Evolutionary conservation across 2,888 invertebrate species (phyloP).

Genomic region (Rhingia campestris): DNA sequence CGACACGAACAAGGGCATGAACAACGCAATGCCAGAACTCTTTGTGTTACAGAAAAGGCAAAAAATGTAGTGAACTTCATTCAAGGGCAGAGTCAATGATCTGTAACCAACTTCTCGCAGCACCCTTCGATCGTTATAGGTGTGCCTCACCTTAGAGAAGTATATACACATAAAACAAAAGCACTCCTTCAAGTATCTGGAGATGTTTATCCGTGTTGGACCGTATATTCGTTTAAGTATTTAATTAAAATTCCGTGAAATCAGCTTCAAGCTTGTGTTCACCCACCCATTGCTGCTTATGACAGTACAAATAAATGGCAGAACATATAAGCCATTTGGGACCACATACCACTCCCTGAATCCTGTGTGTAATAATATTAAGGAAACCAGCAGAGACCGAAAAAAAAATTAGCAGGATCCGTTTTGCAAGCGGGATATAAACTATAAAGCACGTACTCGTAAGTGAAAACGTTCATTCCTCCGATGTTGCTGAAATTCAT

Average conservation of each 20-base stretch:
- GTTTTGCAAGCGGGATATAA: constrained; percentile 19
- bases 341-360: constrained; percentile 4
- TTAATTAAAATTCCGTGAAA: constrained; percentile 47
- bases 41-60: too few species aligned
- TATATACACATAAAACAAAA: too few species aligned
- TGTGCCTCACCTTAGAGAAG: too few species aligned
- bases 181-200: too few species aligned
- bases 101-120: too few species aligned
- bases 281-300: neutral
- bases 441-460: neutral
- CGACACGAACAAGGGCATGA: too few species aligned
- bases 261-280: neutral
- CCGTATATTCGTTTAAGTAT: neutral
- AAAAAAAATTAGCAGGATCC: constrained; percentile 19
- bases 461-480: constrained; percentile 14
- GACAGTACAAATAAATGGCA: constrained; percentile 7
- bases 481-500: constrained; percentile 7
- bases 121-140: too few species aligned
- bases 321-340: constrained; percentile 37
- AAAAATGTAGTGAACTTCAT: too few species aligned
- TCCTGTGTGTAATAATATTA: constrained; percentile 19
- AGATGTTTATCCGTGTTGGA: too few species aligned
- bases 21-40: too few species aligned
- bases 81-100: too few species aligned
- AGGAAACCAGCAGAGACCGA: constrained; percentile 4